These are phyloP conservation scores for Holotrichia oblita DNA, from an alignment of 1,140 invertebrate genomes.

Conservation along the genomic window DNA sequence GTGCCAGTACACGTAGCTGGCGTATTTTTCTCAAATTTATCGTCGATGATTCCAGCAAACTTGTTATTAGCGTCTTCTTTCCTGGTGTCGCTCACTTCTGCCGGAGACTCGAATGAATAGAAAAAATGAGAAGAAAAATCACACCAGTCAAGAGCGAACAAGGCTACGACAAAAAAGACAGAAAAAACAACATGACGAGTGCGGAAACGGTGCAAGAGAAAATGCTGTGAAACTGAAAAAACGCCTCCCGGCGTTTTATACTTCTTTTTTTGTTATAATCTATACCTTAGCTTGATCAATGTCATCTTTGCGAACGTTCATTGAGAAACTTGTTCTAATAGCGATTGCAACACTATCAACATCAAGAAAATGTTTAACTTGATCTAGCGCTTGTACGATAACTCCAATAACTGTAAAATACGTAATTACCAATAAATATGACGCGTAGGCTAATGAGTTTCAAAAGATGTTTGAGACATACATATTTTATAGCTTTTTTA, in stretches of 20 bases:
- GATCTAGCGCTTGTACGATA: not conserved
- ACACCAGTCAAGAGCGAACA: slow-evolving; percentile 7
- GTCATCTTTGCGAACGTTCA: not conserved
- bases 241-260: slow-evolving; percentile 13
- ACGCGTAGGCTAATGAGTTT: too few relatives aligned
- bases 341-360: slow-evolving; percentile 2
- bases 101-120: slow-evolving; percentile 10
- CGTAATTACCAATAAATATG: too few relatives aligned
- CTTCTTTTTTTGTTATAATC: not conserved
- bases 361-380: not conserved
- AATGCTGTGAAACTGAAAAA: slow-evolving; percentile 29
- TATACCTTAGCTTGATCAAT: not conserved
- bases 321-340: slow-evolving; percentile 31
- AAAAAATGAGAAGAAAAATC: slow-evolving; percentile 29
- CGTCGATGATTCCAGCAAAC: slow-evolving; percentile 40
- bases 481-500: too few relatives aligned
- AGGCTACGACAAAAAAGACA: slow-evolving; percentile 8
- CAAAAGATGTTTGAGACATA: too few relatives aligned
- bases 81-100: not conserved
- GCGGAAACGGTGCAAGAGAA: slow-evolving; percentile 28
- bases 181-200: not conserved
- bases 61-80: slow-evolving; percentile 40
- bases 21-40: slow-evolving; percentile 40
- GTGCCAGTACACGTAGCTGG: slow-evolving; percentile 29
- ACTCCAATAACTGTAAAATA: too few relatives aligned